Conservation (phyloP, 2,797 vertebrate genomes). For the Syngnathus rostellatus region DNA sequence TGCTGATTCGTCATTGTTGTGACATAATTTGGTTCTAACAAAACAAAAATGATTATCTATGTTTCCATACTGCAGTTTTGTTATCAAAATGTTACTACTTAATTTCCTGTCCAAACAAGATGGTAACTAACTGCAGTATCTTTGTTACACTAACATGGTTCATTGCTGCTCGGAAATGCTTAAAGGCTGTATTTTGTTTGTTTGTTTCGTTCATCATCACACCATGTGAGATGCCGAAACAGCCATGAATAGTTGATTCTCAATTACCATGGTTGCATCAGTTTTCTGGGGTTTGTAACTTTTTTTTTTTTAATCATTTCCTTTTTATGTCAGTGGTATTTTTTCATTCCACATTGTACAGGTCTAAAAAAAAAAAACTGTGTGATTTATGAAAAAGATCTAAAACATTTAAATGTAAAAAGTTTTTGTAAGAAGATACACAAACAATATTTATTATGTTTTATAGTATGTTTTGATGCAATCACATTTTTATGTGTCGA, state of each 20-base stretch:
- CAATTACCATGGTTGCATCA: slow-evolving; percentile 40
- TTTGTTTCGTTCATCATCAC: slow-evolving; percentile 22
- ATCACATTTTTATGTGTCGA: slow-evolving; percentile 66
- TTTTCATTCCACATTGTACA: slow-evolving; percentile 59
- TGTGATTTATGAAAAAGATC: slow-evolving; percentile 59
- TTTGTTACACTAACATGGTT: slow-evolving; percentile 36
- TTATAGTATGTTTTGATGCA: slow-evolving; percentile 64
- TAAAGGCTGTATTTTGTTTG: slow-evolving; percentile 31
- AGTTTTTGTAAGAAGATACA: slow-evolving; percentile 69
- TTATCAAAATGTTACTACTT: slow-evolving; percentile 41
- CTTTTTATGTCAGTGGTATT: slow-evolving; percentile 36
- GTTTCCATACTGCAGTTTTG: slow-evolving; percentile 47
- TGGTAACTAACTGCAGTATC: slow-evolving; percentile 41
- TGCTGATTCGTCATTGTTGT: slow-evolving; percentile 39
- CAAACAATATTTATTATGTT: slow-evolving; percentile 73
- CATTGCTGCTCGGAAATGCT: slow-evolving; percentile 47
- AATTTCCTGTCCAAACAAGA: slow-evolving; percentile 37
- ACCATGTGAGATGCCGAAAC: slow-evolving; percentile 30
- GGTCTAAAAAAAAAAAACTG: slow-evolving; percentile 33
- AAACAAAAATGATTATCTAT: slow-evolving; percentile 52
- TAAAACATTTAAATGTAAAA: slow-evolving; percentile 63
- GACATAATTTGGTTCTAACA: slow-evolving; percentile 48
- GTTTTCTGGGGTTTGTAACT: slow-evolving; percentile 41
- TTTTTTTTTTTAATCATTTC: slow-evolving; percentile 31
- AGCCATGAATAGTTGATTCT: slow-evolving; percentile 24